Evolutionary conservation across 1,140 invertebrate species (phyloP).

Genomic region (Neodiprion virginianus): DNA sequence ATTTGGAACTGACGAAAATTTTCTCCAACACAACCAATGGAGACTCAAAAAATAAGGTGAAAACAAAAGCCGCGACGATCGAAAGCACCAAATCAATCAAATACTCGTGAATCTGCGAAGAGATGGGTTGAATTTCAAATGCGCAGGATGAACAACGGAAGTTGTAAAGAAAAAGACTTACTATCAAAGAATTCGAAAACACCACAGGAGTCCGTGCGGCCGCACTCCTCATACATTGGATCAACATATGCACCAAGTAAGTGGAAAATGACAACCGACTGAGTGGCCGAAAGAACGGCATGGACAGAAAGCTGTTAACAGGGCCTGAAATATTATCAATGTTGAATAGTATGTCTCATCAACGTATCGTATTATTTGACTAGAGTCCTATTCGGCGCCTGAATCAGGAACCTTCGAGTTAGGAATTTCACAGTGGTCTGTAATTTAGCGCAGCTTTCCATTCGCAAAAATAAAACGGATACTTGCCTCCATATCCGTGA

Average conservation of each 20-base stretch:
- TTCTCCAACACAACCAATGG: slow-evolving; percentile 32
- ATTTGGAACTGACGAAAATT: slow-evolving; percentile 16
- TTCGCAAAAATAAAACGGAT: not conserved
- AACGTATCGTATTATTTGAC: not conserved
- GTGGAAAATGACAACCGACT: slow-evolving; percentile 65
- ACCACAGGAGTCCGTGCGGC: slow-evolving; percentile 16
- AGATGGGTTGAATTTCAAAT: not conserved
- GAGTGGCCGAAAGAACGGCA: slow-evolving; percentile 62
- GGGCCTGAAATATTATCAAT: slow-evolving; percentile 47
- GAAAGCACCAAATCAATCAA: slow-evolving; percentile 24
- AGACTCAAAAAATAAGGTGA: slow-evolving; percentile 28
- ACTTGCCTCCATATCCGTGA: slow-evolving; percentile 36
- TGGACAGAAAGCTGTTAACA: slow-evolving; percentile 64
- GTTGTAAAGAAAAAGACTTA: slow-evolving; percentile 1
- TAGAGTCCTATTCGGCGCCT: too few species aligned
- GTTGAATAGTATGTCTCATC: too few species aligned
- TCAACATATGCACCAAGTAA: slow-evolving; percentile 63
- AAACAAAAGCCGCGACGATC: slow-evolving; percentile 25
- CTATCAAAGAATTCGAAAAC: slow-evolving; percentile 20
- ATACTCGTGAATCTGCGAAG: slow-evolving; percentile 24
- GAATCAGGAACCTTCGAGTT: too few species aligned
- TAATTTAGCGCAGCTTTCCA: too few species aligned
- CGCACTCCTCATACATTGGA: slow-evolving; percentile 23
- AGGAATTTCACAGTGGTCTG: too few species aligned
- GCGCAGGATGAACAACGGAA: too few species aligned